Evolutionary conservation across 2,113 vertebrate species (phyloP).

Genomic region (Gymnobelideus leadbeateri): DNA sequence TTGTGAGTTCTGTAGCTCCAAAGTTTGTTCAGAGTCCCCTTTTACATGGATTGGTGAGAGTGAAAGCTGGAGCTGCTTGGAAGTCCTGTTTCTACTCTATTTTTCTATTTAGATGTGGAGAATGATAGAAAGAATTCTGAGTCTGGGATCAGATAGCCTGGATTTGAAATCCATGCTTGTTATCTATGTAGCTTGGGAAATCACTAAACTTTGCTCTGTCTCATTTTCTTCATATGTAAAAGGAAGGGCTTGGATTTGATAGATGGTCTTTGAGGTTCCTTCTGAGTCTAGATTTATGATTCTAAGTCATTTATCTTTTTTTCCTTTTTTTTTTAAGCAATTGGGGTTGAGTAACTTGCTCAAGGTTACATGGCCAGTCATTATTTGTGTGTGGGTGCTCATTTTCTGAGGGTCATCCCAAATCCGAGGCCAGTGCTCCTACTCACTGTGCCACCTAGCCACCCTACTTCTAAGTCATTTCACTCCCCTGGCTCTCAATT

Average conservation of each 20-base stretch:
- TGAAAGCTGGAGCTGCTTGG: no score
- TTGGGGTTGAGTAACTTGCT: no score
- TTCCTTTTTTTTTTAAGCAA: no score
- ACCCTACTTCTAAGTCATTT: neutral
- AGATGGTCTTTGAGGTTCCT: neutral
- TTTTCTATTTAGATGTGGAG: neutral
- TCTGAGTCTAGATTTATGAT: neutral
- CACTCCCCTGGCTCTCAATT: neutral
- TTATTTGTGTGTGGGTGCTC: no score
- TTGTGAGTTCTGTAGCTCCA: no score
- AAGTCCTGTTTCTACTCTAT: no score
- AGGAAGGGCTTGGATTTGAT: neutral
- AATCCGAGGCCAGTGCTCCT: no score
- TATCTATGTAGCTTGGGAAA: neutral
- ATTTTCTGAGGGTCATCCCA: no score
- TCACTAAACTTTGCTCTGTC: neutral
- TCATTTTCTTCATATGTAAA: neutral
- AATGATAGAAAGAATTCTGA: neutral
- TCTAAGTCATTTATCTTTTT: neutral
- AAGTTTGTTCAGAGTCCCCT: no score
- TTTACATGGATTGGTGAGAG: no score
- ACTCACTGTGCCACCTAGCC: no score
- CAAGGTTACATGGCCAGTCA: no score
- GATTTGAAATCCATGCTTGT: neutral
- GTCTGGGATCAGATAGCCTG: neutral